Conservation (phyloP, 2,797 vertebrate genomes). For the Hypotaenidia okinawae region DNA sequence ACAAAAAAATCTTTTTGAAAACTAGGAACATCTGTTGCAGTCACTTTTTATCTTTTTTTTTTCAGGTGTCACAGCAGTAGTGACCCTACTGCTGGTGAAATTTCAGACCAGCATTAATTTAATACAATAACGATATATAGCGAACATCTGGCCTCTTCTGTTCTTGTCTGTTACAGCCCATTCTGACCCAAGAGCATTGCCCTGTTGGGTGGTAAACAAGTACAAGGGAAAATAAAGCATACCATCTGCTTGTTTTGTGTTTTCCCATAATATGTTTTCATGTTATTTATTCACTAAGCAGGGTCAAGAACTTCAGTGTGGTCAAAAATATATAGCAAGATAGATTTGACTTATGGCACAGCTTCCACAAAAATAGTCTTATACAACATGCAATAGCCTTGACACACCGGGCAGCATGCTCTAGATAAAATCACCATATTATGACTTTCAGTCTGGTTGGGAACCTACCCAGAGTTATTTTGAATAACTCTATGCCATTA, state of each 20-base stretch:
- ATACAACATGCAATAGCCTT: background rate
- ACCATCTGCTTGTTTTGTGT: background rate
- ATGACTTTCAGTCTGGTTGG: background rate
- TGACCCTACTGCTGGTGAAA: background rate
- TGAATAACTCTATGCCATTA: background rate
- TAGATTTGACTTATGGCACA: background rate
- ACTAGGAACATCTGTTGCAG: background rate
- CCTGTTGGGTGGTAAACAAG: conserved; percentile 26
- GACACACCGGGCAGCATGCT: background rate
- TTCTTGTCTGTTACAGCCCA: background rate
- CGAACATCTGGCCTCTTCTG: conserved; percentile 41
- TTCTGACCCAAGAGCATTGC: conserved; percentile 35
- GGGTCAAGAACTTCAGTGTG: background rate
- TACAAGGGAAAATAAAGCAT: conserved; percentile 14
- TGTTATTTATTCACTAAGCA: background rate
- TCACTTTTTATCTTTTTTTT: background rate
- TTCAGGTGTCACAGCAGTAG: background rate
- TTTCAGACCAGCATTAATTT: conserved; percentile 20
- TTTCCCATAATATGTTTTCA: background rate
- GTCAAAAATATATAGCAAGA: background rate
- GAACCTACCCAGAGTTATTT: background rate
- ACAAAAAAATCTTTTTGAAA: background rate
- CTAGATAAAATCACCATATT: background rate
- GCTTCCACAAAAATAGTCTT: background rate
- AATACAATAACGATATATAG: background rate